Conservation (phyloP, 2,888 invertebrate species). For the Smittia aterrima region DNA sequence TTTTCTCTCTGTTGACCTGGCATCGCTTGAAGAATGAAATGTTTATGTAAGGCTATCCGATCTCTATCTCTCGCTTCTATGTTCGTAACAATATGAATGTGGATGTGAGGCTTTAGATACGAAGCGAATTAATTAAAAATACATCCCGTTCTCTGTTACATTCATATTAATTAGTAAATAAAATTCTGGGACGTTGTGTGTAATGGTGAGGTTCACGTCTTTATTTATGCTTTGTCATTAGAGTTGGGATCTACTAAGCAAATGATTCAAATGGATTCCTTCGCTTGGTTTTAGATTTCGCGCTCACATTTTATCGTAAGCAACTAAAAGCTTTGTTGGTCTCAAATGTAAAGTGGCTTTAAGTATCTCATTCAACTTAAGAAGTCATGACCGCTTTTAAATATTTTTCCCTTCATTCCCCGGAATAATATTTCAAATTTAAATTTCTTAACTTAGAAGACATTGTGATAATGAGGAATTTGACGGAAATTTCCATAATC, state of each 20-base stretch:
- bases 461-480: too few species aligned
- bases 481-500: too few species aligned
- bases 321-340: not conserved
- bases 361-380: not conserved
- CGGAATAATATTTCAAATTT: too few species aligned
- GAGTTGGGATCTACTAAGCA: too few species aligned
- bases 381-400: constrained; percentile 32
- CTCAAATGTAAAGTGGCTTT: constrained; percentile 29
- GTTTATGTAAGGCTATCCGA: not conserved
- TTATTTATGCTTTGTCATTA: constrained; percentile 2
- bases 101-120: not conserved
- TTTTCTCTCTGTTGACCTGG: not conserved
- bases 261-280: too few species aligned
- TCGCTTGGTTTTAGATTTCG: too few species aligned
- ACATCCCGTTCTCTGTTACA: constrained; percentile 14
- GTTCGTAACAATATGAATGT: not conserved
- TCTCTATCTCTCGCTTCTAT: not conserved
- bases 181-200: not conserved
- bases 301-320: not conserved
- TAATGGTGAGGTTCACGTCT: not conserved
- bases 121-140: constrained; percentile 32
- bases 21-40: not conserved
- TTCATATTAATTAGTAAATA: constrained; percentile 35
- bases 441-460: too few species aligned
- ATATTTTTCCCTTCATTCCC: not conserved